Base-by-base conservation (phyloP, 1,140 invertebrate genomes). In the Aphelenchoides fujianensis region DNA sequence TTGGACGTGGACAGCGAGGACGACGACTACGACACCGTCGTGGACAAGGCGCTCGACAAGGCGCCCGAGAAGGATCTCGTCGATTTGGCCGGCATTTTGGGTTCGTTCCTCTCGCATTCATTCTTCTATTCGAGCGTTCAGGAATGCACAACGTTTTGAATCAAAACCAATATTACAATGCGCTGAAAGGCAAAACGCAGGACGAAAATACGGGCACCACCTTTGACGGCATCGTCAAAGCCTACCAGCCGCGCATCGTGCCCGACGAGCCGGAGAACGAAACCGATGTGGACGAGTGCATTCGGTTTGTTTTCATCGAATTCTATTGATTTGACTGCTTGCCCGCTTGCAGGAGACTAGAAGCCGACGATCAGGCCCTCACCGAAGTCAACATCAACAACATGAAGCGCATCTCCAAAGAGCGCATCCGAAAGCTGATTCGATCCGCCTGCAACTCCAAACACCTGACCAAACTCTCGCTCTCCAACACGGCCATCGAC, bases 141-240 rank as follows among this genome's bases (percentile, higher is more conserved):
- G 96, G 96, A 80, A 96, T 99, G 88, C 95, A 98, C 87, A 97
- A 95, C 62, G 97, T 98, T 92, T 92, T 99, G 90, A 98, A 97
- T 87, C 96, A 98, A 88, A 94, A 97, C 85, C 96, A 99, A 86
- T 99, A 97, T 86, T 94, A 98, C 86, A 94, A 95, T 63, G 96
- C 95, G 48, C 72, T 87, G 9, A 85, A 86, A 75, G 86, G 86
- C 59, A 83, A 84, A 61, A 71, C 79, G 9, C 83, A 77, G 74
- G 81, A 74, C 76, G 84, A 72, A 80, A 82, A 68, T 74, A 86
- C 41, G 7, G 82, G 83, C 31, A 82, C 75, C 9, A 74, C 82
- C 2, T 87, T 86, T 73, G 80, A 79, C 71, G 84, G 76, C 28
- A 71, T 85, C 23, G 74, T 84, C 32, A 82, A 82, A 57, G 71